A percentile compares a stretch with the other conserved stretches of the same genome.
Evolutionary conservation across 2,113 vertebrate genomes (phyloP).

Genomic region (Festucalex cinctus): DNA sequence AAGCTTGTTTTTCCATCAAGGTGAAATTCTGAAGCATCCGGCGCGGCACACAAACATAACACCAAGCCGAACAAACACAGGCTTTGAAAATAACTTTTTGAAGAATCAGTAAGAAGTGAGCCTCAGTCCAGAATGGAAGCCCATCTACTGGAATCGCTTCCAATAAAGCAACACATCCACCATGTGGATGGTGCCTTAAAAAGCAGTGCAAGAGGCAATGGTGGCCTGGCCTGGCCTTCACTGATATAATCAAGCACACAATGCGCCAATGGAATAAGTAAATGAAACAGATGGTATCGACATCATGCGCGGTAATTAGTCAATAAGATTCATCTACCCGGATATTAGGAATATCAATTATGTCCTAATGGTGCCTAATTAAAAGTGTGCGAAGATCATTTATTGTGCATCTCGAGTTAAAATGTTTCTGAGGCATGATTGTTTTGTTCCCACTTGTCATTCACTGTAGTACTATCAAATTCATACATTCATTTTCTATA

Average conservation of each 20-base stretch:
- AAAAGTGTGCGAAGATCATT: not conserved
- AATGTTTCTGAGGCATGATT: not conserved
- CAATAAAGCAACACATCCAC: slow-evolving; percentile 5
- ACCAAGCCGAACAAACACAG: not conserved
- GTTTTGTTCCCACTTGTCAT: not conserved
- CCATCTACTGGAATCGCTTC: not conserved
- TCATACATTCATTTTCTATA: not conserved
- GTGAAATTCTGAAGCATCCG: slow-evolving; percentile 32
- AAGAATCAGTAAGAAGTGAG: slow-evolving; percentile 9
- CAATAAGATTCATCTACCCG: not conserved
- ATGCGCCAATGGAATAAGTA: not conserved
- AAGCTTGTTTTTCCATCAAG: slow-evolving; percentile 56
- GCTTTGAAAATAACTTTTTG: slow-evolving; percentile 34
- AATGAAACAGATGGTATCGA: not conserved
- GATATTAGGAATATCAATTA: slow-evolving; percentile 4
- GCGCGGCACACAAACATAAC: not conserved
- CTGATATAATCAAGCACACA: not conserved
- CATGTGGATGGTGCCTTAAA: not conserved
- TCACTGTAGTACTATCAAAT: too few relatives aligned
- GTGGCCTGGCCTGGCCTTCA: not conserved
- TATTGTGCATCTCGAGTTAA: not conserved
- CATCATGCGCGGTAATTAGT: not conserved
- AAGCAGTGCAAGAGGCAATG: not conserved
- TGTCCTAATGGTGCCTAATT: slow-evolving; percentile 19
- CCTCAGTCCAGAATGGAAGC: slow-evolving; percentile 17